Conservation (phyloP, 2,888 invertebrate genomes). For the Ganaspis brasiliensis region DNA sequence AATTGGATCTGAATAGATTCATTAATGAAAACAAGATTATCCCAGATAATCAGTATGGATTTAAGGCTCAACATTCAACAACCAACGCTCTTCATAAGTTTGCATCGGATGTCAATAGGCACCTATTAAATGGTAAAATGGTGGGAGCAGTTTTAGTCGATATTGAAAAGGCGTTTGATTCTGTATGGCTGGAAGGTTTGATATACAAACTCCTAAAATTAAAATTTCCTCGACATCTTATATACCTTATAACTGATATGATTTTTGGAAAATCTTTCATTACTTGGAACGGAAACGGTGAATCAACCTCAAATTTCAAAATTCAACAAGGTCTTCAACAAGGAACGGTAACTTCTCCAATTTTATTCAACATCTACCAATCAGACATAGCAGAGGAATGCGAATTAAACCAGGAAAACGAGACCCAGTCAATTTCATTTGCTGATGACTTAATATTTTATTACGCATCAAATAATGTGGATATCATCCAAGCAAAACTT, state of each 20-base stretch:
- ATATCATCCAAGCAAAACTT: background rate
- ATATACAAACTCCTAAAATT: constrained; percentile 18
- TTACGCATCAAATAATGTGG: background rate
- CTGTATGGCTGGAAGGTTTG: constrained; percentile 43
- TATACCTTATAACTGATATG: background rate
- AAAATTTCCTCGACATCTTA: background rate
- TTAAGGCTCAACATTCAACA: constrained; percentile 17
- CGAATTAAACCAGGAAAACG: constrained; percentile 35
- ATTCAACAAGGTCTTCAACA: too few relatives aligned
- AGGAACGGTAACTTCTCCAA: too few relatives aligned
- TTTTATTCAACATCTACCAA: constrained; percentile 47
- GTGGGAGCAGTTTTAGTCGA: constrained; percentile 37
- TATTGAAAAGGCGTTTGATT: constrained; percentile 35
- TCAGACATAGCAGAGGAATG: constrained; percentile 48
- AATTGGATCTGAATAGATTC: background rate
- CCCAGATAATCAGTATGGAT: constrained; percentile 19
- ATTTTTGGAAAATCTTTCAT: background rate
- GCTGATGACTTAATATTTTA: background rate
- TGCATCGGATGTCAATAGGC: constrained; percentile 18
- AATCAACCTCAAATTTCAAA: too few relatives aligned
- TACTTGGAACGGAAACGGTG: too few relatives aligned
- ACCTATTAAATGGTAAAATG: background rate
- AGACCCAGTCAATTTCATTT: background rate
- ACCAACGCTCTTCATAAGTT: constrained; percentile 38
- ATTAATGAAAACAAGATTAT: constrained; percentile 10